Evolutionary conservation across 2,113 vertebrate genomes (phyloP), one percentile per base, ranked within the genome.

Genomic region (Sterrhoptilus dennistouni): DNA sequence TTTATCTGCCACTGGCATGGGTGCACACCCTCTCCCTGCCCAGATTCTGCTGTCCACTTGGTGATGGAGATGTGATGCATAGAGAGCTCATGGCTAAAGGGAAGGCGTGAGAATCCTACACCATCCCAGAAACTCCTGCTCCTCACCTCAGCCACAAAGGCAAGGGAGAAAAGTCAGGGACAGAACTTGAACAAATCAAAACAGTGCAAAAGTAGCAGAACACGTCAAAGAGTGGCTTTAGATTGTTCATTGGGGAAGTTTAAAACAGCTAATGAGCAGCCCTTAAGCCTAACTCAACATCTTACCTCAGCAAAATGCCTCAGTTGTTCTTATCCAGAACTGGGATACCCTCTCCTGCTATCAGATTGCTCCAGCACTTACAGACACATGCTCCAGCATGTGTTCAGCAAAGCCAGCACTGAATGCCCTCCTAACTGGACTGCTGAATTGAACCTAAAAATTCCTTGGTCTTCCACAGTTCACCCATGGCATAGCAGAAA

Each of bases 291-390:
- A 90, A 77, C 77, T 66, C 29, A 77, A 29, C 0, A 1, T 27
- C 38, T 81, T 75, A 79, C 50, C 38, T 85, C 50, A 85, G 91
- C 50, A 91, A 94, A 96, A 93, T 12, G 35, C 14, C 38, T 65
- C 65, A 87, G 70, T 42, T 49, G 12, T 23, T 87, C 42, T 45
- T 53, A 45, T 6, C 23, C 38, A 42, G 61, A 84, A 35, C 35
- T 25, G 57, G 31, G 18, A 69, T 52, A 42, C 28, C 33, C 64
- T 65, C 52, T 89, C 52, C 65, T 60, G 57, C 27, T 40, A 77
- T 36, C 24, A 72, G 66, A 74, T 12, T 38, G 45, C 28, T 89
- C 64, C 42, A 66, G 8, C 50, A 45, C 14, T 24, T 36, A 59
- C 1, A 4, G 66, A 66, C 42, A 28, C 33, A 44, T 0, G 0